Conservation (phyloP, 92 coral and sea anemone species). For the Zoanthus sociatus region DNA sequence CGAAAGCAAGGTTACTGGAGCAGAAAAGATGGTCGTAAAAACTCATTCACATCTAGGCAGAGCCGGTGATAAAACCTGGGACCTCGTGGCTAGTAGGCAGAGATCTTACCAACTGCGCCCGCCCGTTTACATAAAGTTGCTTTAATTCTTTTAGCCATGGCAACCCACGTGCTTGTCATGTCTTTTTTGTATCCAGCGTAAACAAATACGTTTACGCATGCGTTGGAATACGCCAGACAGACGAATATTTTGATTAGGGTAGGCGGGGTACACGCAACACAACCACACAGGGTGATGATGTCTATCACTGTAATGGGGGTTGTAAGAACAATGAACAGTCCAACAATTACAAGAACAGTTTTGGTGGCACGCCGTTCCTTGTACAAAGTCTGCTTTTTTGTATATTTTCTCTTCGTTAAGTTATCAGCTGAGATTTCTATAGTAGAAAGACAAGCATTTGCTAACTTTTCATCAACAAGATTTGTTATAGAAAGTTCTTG, state of each 20-base stretch:
- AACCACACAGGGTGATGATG: constrained; percentile 73
- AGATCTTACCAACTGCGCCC: no score
- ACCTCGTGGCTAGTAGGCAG: no score
- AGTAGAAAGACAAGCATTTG: neutral
- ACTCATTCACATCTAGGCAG: no score
- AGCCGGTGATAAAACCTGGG: no score
- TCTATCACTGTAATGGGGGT: constrained; percentile 95
- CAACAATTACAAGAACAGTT: constrained; percentile 82
- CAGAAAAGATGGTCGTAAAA: no score
- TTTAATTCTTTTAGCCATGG: constrained; percentile 50
- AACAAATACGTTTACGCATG: constrained; percentile 90
- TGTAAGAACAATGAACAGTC: constrained; percentile 82
- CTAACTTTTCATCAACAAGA: neutral
- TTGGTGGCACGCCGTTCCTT: constrained; percentile 84
- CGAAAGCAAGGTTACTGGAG: no score
- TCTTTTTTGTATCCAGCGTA: constrained; percentile 93
- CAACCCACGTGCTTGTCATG: constrained; percentile 81
- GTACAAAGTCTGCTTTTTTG: constrained; percentile 47
- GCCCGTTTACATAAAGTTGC: neutral
- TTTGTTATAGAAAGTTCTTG: constrained; percentile 2
- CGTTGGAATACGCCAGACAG: constrained; percentile 88
- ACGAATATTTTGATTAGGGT: constrained; percentile 79
- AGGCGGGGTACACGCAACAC: constrained; percentile 72
- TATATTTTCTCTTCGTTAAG: constrained; percentile 16
- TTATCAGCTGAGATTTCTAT: constrained; percentile 20